Percentiles rank a stretch among this genome's conserved stretches.
These are phyloP conservation scores for Macrosiphum euphorbiae DNA, from an alignment of 2,888 invertebrate genomes.

Conservation along the genomic window DNA sequence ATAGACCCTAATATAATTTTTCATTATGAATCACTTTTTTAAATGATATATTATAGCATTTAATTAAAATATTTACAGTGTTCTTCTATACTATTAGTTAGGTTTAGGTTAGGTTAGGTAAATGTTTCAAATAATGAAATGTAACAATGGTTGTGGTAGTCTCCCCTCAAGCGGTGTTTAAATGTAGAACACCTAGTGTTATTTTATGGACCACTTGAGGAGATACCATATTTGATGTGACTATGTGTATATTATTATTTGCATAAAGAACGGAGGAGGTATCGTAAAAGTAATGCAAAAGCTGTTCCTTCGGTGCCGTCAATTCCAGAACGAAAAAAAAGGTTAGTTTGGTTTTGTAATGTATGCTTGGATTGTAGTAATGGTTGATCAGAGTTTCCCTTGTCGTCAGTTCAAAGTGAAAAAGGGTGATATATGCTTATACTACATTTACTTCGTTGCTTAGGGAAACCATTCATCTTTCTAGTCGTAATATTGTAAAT, in stretches of 20 bases:
- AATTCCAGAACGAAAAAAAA: neutral
- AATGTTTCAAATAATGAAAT: neutral
- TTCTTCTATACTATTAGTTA: neutral
- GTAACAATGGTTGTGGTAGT: neutral
- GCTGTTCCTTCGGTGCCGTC: neutral
- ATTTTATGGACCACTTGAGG: neutral
- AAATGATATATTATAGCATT: neutral
- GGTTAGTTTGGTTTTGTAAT: neutral
- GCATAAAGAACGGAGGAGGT: neutral
- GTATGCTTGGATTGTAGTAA: neutral
- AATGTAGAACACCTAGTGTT: neutral
- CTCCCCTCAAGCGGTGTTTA: neutral
- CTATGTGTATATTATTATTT: neutral
- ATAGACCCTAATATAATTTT: neutral
- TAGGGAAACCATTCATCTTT: neutral
- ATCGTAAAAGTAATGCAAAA: neutral
- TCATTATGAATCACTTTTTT: neutral
- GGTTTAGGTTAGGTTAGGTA: neutral
- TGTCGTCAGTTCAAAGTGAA: neutral
- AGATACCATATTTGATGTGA: neutral
- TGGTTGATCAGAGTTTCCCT: neutral
- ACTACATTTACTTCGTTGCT: neutral
- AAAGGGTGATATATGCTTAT: neutral
- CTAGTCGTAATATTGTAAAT: neutral
- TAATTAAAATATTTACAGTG: neutral